A percentile compares a stretch with the other conserved stretches of the same genome.
Conservation (phyloP, 2,888 invertebrate species). For the Himalopsyche japonica region DNA sequence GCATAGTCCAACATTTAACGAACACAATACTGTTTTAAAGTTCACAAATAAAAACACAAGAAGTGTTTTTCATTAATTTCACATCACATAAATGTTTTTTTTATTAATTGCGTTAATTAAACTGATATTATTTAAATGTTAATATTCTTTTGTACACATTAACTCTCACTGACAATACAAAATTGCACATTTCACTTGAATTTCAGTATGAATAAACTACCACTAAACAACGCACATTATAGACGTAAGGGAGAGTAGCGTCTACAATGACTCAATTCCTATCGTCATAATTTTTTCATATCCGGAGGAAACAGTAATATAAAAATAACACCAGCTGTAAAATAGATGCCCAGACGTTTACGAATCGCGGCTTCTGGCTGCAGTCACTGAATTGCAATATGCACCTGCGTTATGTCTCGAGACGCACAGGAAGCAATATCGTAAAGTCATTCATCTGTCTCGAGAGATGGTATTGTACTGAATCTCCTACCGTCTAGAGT, state of each 20-base stretch:
- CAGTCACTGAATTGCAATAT: neutral
- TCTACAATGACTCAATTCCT: neutral
- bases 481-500: neutral
- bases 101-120: no score
- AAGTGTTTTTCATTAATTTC: neutral
- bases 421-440: neutral
- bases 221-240: no score
- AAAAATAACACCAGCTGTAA: neutral
- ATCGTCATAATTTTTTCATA: neutral
- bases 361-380: neutral
- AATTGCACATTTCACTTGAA: no score
- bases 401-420: slow-evolving; percentile 7
- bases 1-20: neutral
- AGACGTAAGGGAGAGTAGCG: neutral
- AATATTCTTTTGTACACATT: no score
- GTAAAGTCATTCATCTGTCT: neutral
- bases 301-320: neutral
- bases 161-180: no score
- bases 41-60: neutral
- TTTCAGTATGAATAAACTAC: no score
- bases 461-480: neutral
- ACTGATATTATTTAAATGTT: no score
- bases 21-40: neutral
- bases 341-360: neutral
- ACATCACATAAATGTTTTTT: neutral